Base-by-base conservation (phyloP, 1,140 invertebrate genomes). In the Caenorhabditis inopinata region DNA sequence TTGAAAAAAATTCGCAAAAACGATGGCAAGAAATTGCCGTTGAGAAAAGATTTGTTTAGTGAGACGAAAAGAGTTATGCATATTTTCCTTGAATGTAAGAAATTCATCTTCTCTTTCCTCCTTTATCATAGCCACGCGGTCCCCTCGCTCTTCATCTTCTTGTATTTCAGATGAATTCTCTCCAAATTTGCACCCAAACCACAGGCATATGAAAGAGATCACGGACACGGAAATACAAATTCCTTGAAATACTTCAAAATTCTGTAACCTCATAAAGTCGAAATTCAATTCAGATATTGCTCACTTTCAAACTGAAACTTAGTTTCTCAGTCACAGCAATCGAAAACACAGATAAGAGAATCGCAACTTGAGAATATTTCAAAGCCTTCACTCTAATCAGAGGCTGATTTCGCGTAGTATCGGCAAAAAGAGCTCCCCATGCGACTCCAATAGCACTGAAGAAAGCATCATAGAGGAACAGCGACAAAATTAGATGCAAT, bases 401-500 rank as follows among this genome's bases (percentile, higher is more conserved):
- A 6, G 87, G 84, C 18, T 88, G 58, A 68, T 68, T 84, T 3
- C 80, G 76, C 0, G 89, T 89, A 16, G 88, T 85, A 78, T 90
- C 90, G 1, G 90, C 87, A 75, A 89, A 90, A 2, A 90, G 81
- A 38, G 87, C 88, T 79, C 89, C 89, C 62, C 85, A 81, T 6
- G 90, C 89, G 11, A 90, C 87, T 21, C 85, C 86, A 25, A 87
- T 75, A 78, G 86, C 89, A 83, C 86, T 87, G 79, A 88, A 90
- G 79, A 90, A 85, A 2, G 90, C 88, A 82, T 90, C 90, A 80
- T 89, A 90, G 12, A 90, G 85, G 83, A 89, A 90, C 6, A 90
- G 79, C 0, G 89, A 80, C 14, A 89, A 74, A 7, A 90, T 88
- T 3, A 90, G 83, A 82, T 90, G 90, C 11, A 90, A n/a, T 21